Evolutionary conservation across 2,888 invertebrate genomes (phyloP), one percentile per base, ranked within the genome.

Genomic region (Netelia inedita): DNA sequence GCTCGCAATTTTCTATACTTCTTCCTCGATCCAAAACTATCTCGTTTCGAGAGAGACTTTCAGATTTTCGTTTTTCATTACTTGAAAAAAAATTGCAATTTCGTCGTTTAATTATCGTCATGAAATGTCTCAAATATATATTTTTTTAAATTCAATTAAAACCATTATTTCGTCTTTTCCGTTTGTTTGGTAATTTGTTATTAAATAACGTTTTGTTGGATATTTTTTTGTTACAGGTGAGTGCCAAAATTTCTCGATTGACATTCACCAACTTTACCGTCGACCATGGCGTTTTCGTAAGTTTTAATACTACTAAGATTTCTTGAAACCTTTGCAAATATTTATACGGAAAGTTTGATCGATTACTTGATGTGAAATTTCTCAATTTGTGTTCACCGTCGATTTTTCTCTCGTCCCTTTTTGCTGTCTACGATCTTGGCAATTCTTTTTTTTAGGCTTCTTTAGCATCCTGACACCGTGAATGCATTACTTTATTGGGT

Each of bases 171-270:
- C 14, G n/a, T 55, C 16, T 19, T 55, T 16, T 16, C 0, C 55
- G 3, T 19, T 28, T 28, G 0, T 28, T 0, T 55, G 19, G 21
- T 11, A 14, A 8, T 8, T 50, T 5, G 11, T 46, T 9, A 53
- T 69, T 53, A 1, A 53, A 41, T 69, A 53, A 69, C 19, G n/a
- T 19, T 50, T 21, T 23, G 3, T 21, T 19, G 19, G 14, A 10
- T 14, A 28, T 23, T 8, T 78, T 68, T 68, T 16, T 66, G 46
- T 78, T 78, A 16, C 59, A 78, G 76, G 76, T 78, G 43, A 78
- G 76, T 59, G 1, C 55, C 46, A n/a, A 55, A 65, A 66, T 6
- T 57, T 66, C 23, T 3, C n/a, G 14, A 11, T 43, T 28, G 10
- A n/a, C 43, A 41, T 19, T 16, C 19, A 21, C 1, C n/a, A 9